These are phyloP conservation scores for Proteles cristata DNA, from an alignment of 2,113 vertebrate genomes.

Conservation along the genomic window DNA sequence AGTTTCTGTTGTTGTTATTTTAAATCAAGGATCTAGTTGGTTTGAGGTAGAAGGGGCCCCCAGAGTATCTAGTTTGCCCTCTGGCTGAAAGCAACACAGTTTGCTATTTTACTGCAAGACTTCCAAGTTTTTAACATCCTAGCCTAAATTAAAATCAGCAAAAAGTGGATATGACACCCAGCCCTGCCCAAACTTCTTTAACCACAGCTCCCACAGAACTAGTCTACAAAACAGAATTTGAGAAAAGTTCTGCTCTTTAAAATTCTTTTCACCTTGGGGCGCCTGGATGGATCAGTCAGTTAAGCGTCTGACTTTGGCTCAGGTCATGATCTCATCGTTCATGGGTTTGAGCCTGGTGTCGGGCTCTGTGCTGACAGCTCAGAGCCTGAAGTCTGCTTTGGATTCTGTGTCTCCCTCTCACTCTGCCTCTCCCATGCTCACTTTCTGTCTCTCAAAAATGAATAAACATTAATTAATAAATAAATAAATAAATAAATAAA, in stretches of 20 bases:
- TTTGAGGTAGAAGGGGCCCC: background rate
- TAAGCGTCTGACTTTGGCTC: too few relatives aligned
- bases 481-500: too few relatives aligned
- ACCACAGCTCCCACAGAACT: background rate
- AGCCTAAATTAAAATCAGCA: constrained; percentile 47
- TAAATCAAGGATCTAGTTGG: background rate
- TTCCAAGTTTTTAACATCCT: constrained; percentile 51
- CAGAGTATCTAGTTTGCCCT: background rate
- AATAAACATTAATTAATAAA: too few relatives aligned
- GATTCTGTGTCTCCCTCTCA: too few relatives aligned
- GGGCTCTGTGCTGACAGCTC: too few relatives aligned
- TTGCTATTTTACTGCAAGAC: background rate
- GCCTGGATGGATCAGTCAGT: too few relatives aligned
- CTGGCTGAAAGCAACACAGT: constrained; percentile 16
- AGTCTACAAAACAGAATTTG: constrained; percentile 26
- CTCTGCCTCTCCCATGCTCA: too few relatives aligned
- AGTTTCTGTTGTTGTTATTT: background rate
- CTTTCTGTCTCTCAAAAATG: too few relatives aligned
- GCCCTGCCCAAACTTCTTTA: constrained; percentile 5
- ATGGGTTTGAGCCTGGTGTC: too few relatives aligned
- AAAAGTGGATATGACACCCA: background rate
- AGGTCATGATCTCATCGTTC: too few relatives aligned
- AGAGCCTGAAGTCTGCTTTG: too few relatives aligned
- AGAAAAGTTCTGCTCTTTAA: background rate
- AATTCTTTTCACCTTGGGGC: background rate